Evolutionary conservation across 2,888 invertebrate species (phyloP).

Genomic region (Ellobium chinense): DNA sequence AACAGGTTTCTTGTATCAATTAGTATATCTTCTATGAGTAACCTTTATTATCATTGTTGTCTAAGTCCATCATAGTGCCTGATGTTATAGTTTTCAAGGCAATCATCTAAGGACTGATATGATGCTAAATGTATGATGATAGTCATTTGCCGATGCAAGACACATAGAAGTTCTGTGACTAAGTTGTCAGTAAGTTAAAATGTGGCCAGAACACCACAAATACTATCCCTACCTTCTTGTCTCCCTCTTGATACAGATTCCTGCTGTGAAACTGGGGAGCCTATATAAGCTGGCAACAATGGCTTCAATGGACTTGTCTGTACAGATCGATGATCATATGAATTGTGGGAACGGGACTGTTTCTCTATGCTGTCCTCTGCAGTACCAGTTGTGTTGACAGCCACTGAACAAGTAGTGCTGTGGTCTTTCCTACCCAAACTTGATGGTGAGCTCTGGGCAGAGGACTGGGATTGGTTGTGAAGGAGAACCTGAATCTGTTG

Average conservation of each 20-base stretch:
- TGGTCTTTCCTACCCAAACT: not conserved
- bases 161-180: no score
- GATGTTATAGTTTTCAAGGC: no score
- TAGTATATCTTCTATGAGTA: no score
- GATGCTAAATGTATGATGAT: no score
- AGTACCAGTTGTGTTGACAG: constrained; percentile 65
- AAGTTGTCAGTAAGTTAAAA: no score
- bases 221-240: not conserved
- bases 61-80: no score
- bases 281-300: no score
- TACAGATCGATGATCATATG: not conserved
- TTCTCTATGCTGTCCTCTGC: not conserved
- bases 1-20: no score
- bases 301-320: constrained; percentile 33
- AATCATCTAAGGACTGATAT: no score
- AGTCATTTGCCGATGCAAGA: no score
- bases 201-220: no score
- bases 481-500: constrained; percentile 72
- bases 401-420: constrained; percentile 29
- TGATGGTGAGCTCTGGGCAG: not conserved
- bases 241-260: not conserved
- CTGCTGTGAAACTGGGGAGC: constrained; percentile 18
- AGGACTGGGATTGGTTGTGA: constrained; percentile 54
- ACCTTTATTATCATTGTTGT: no score
- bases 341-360: constrained; percentile 16